Conservation (phyloP, 2,888 invertebrate genomes). For the Hemaris fuciformis region DNA sequence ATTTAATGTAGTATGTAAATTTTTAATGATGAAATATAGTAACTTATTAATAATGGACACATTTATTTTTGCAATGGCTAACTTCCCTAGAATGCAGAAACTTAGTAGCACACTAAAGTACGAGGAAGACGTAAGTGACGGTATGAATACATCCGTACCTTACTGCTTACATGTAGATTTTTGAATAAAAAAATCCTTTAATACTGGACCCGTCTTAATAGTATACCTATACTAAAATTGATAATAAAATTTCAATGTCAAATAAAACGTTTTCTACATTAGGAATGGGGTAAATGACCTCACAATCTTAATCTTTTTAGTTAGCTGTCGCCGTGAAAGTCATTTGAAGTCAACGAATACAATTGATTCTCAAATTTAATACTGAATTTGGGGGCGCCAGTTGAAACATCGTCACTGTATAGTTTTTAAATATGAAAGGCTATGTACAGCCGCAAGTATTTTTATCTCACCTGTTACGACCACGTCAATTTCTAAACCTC, state of each 20-base stretch:
- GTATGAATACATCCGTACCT: constrained; percentile 13
- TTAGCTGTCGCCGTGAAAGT: not conserved
- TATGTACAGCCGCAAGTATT: not conserved
- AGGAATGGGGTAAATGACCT: not conserved
- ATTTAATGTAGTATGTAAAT: not conserved
- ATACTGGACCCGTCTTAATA: no score
- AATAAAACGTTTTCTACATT: not conserved
- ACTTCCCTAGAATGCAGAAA: not conserved
- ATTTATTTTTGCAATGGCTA: not conserved
- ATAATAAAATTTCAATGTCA: not conserved
- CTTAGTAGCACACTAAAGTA: not conserved
- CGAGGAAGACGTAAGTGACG: not conserved
- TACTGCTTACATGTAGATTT: not conserved
- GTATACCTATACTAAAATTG: no score
- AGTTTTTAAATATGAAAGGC: not conserved
- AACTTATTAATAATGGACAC: not conserved
- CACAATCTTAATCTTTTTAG: not conserved
- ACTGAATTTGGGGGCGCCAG: no score
- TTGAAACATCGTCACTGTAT: not conserved
- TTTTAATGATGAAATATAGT: not conserved
- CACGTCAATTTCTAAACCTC: constrained; percentile 33
- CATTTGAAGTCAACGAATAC: not conserved
- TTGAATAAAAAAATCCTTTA: not conserved
- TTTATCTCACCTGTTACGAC: not conserved
- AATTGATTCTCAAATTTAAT: not conserved